Conservation (phyloP, 2,888 invertebrate genomes). For the Exocentrus adspersus region DNA sequence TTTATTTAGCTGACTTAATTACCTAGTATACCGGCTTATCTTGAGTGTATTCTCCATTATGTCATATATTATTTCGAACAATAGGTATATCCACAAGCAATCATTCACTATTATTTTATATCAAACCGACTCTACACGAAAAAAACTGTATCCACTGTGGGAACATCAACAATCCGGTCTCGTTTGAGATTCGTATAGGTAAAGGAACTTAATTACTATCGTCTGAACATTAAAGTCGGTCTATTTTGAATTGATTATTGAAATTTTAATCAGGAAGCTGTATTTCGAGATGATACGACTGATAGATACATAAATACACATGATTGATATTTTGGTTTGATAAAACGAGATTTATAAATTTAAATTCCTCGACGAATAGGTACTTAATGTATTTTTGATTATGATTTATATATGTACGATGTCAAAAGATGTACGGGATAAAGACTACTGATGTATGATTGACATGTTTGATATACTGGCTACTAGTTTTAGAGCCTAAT, state of each 20-base stretch:
- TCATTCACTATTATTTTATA: neutral
- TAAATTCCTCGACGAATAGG: slow-evolving; percentile 40
- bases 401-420: slow-evolving; percentile 48
- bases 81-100: too few species aligned
- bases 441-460: slow-evolving; percentile 48
- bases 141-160: slow-evolving; percentile 9
- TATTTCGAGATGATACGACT: slow-evolving; percentile 34
- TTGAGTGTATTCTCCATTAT: too few species aligned
- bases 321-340: slow-evolving; percentile 36
- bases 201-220: slow-evolving; percentile 24
- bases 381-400: slow-evolving; percentile 48
- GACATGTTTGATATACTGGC: slow-evolving; percentile 50
- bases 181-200: slow-evolving; percentile 15
- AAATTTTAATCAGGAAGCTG: slow-evolving; percentile 42
- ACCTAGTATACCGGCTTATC: too few species aligned
- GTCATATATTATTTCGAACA: too few species aligned
- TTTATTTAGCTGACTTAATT: too few species aligned
- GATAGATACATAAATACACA: slow-evolving; percentile 37
- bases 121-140: neutral
- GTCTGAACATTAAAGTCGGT: slow-evolving; percentile 34
- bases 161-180: slow-evolving; percentile 6
- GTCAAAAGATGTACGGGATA: slow-evolving; percentile 44
- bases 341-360: slow-evolving; percentile 41
- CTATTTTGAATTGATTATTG: slow-evolving; percentile 38
- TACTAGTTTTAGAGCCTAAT: slow-evolving; percentile 49